Evolutionary conservation across 2,888 invertebrate genomes (phyloP).

Genomic region (Trissoscelio sp.): DNA sequence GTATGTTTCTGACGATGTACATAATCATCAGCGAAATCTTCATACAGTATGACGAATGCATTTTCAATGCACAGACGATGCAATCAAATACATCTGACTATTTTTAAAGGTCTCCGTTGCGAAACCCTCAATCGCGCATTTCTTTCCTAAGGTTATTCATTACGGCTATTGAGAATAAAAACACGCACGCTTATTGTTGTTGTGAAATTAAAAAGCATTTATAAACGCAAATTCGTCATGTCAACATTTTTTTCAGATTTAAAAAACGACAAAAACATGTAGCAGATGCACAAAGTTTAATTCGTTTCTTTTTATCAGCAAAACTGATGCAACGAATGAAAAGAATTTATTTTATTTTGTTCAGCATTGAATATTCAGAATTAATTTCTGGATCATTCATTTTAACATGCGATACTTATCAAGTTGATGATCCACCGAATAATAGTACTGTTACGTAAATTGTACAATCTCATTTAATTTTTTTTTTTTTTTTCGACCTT

Average conservation of each 20-base stretch:
- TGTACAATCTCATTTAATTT: slow-evolving; percentile 15
- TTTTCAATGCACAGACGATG: slow-evolving; percentile 50
- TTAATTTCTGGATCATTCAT: slow-evolving; percentile 14
- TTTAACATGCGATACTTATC: slow-evolving; percentile 24
- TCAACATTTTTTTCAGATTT: not conserved
- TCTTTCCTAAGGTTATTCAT: slow-evolving; percentile 16
- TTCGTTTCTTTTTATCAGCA: not conserved
- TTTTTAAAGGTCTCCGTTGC: slow-evolving; percentile 53
- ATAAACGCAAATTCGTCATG: not conserved
- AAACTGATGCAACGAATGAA: not conserved
- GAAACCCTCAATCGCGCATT: slow-evolving; percentile 29
- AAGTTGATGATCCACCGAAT: not conserved
- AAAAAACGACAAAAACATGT: not conserved
- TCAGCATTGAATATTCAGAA: slow-evolving; percentile 3
- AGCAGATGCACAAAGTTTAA: not conserved
- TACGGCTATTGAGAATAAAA: not conserved
- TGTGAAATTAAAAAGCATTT: slow-evolving; percentile 16
- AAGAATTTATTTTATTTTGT: not conserved
- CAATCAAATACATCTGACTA: slow-evolving; percentile 40
- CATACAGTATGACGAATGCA: slow-evolving; percentile 56
- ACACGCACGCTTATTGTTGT: slow-evolving; percentile 4
- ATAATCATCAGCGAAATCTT: slow-evolving; percentile 55
- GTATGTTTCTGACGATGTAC: slow-evolving; percentile 16
- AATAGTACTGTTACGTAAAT: slow-evolving; percentile 34
- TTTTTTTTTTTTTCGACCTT: not conserved